Evolutionary conservation across 1,140 invertebrate genomes (phyloP), one percentile per base, ranked within the genome.

Genomic region (Bombus balteatus): DNA sequence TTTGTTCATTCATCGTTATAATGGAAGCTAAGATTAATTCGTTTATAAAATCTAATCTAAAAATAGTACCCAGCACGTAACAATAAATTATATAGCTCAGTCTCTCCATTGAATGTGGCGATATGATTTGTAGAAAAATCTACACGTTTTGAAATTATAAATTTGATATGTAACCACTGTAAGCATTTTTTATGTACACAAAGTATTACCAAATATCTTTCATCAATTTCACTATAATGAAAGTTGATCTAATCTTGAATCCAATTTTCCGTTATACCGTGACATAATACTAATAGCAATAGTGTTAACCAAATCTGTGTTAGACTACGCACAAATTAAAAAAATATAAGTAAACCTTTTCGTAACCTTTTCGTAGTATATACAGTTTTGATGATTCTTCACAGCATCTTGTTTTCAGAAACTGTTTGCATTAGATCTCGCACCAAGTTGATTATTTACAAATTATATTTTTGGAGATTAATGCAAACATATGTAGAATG

Each of bases 51-150:
- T 78, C n/a, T 84, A 88, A 76, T 76, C 65, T 79, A 81, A 34
- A 65, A 86, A 70, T 77, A 72, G 77, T 87, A 86, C 76, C 76
- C 84, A 87, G 85, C 75, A 87, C 85, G 82, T 79, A 66, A 88
- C 66, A 83, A 87, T 78, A 66, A 90, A 81, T 85, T 85, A 84
- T 79, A 75, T 81, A 81, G 18, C 82, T 90, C 88, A 90, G 80
- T 90, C 89, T 89, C 88, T 85, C 65, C n/a, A 71, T 78, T 82
- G 37, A 83, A 74, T 75, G 70, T 74, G 47, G 32, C 71, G 57
- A 87, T 83, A 79, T 66, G 34, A 75, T 75, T 75, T 68, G 22
- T 57, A 80, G 53, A 53, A 80, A 85, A 86, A 78, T 88, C 41
- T 66, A 77, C 18, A 81, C 41, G 10, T 72, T 71, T 75, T 12